Evolutionary conservation across 2,797 vertebrate species (phyloP).

Genomic region (Spizella passerina): DNA sequence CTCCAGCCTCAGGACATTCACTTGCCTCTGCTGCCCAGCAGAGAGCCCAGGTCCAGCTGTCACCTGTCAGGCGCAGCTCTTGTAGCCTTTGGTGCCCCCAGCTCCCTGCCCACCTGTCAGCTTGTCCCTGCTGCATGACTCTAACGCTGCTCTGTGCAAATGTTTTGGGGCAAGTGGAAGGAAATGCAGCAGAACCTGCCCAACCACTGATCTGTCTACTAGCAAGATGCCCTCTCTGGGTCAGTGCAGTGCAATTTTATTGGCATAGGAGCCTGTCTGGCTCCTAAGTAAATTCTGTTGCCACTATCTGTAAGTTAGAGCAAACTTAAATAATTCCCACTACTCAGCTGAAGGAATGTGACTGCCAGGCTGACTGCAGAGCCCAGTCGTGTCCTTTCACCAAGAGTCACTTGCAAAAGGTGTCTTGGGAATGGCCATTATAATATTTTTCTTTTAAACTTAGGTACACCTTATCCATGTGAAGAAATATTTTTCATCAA

Average conservation of each 20-base stretch:
- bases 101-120: background rate
- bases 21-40: background rate
- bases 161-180: background rate
- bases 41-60: background rate
- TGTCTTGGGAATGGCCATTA: background rate
- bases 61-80: background rate
- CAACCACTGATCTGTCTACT: background rate
- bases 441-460: background rate
- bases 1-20: background rate
- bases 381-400: background rate
- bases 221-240: background rate
- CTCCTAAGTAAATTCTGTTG: background rate
- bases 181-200: conserved; percentile 36
- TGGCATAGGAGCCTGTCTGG: background rate
- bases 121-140: background rate
- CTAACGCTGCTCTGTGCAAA: background rate
- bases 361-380: background rate
- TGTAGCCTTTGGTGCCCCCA: background rate
- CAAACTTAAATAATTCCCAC: background rate
- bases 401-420: background rate
- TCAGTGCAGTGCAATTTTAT: background rate
- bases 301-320: background rate
- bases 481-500: conserved; percentile 5
- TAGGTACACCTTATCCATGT: background rate
- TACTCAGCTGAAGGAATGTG: background rate